These are phyloP conservation scores for Phaonia tiefii DNA, from an alignment of 2,888 invertebrate genomes.

Conservation along the genomic window DNA sequence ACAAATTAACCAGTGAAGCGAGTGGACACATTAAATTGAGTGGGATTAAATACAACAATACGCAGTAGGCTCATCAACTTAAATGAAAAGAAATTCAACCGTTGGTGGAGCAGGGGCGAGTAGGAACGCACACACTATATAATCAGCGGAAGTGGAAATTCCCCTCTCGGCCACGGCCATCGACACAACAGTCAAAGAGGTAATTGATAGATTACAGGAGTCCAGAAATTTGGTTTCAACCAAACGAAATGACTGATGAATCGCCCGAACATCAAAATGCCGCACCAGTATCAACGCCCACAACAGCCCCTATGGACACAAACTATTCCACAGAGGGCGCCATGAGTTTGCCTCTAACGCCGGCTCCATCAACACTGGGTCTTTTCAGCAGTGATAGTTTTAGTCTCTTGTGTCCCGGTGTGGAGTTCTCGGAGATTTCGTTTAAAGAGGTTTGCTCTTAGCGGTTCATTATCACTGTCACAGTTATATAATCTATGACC, in stretches of 20 bases:
- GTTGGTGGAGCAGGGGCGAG: slow-evolving; percentile 12
- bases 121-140: background rate
- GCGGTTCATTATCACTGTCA: background rate
- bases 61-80: slow-evolving; percentile 15
- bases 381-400: slow-evolving; percentile 51
- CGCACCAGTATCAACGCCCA: background rate
- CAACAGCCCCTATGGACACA: background rate
- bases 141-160: slow-evolving; percentile 4
- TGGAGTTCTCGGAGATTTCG: slow-evolving; percentile 67
- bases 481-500: slow-evolving; percentile 22
- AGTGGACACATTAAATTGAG: background rate
- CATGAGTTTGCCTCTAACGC: slow-evolving; percentile 14
- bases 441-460: slow-evolving; percentile 66
- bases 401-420: slow-evolving; percentile 61
- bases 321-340: slow-evolving; percentile 35
- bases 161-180: background rate
- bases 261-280: slow-evolving; percentile 46
- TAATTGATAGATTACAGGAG: background rate
- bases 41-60: slow-evolving; percentile 22
- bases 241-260: slow-evolving; percentile 56
- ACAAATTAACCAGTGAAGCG: slow-evolving; percentile 7
- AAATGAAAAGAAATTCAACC: slow-evolving; percentile 12
- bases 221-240: background rate
- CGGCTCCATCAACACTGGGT: slow-evolving; percentile 17
- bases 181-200: background rate